Evolutionary conservation across 1,140 invertebrate genomes (phyloP).

Genomic region (Papilio machaon): DNA sequence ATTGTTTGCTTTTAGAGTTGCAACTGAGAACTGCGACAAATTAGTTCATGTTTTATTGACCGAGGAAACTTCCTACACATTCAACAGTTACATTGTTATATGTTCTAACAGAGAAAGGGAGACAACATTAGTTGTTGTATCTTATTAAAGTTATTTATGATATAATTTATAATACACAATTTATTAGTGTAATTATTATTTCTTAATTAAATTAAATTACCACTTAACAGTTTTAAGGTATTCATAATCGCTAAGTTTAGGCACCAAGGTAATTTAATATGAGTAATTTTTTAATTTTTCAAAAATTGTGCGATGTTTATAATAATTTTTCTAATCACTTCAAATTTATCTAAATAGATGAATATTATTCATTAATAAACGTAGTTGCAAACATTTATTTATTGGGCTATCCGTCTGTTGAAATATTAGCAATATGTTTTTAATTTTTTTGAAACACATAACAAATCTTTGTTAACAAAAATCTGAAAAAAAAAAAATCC

Average conservation of each 20-base stretch:
- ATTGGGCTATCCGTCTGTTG: no score
- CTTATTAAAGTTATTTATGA: not conserved
- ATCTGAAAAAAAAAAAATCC: constrained; percentile 3
- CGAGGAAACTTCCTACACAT: constrained; percentile 51
- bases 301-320: no score
- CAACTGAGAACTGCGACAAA: constrained; percentile 67
- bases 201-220: not conserved
- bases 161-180: not conserved
- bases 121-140: not conserved
- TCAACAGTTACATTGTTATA: constrained; percentile 24
- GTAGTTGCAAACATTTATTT: not conserved
- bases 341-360: not conserved
- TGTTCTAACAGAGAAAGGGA: not conserved
- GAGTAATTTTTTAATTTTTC: no score
- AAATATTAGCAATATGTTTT: no score
- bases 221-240: no score
- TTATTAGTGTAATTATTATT: not conserved
- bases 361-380: not conserved
- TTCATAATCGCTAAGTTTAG: no score
- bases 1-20: constrained; percentile 37
- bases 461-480: constrained; percentile 15
- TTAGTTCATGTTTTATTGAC: constrained; percentile 69
- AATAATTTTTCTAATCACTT: no score
- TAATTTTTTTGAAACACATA: not conserved
- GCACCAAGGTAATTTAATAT: no score